phyloP scores from a whole-genome alignment of 2,888 invertebrate genomes.

The Brachycybe producta region DNA sequence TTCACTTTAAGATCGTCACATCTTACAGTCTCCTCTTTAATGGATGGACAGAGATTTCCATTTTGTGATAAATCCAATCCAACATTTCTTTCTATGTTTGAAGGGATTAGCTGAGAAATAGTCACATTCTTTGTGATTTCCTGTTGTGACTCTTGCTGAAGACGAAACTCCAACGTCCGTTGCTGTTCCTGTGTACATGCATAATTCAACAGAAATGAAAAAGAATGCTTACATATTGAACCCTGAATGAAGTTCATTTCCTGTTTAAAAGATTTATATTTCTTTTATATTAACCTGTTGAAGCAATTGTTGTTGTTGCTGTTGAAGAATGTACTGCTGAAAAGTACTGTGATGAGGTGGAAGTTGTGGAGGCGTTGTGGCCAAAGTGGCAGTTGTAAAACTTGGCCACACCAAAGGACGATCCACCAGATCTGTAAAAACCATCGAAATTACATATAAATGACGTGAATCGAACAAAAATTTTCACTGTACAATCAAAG shows the following conservation, averaged over 20 bases:
- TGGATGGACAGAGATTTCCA: conserved; percentile 7
- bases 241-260: no score
- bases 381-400: conserved; percentile 23
- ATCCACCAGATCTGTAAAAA: conserved; percentile 19
- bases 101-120: no score
- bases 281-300: conserved; percentile 2
- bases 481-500: no score
- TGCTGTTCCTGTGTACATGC: conserved; percentile 4
- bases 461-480: background rate
- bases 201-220: no score
- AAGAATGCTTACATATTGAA: no score
- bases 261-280: background rate
- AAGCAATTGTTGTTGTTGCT: conserved; percentile 3
- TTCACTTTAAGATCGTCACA: conserved; percentile 14
- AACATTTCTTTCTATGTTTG: no score
- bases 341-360: conserved; percentile 20
- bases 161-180: conserved; percentile 3
- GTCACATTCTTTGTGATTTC: background rate
- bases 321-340: conserved; percentile 5
- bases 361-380: conserved; percentile 21
- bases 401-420: conserved; percentile 19
- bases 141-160: conserved; percentile 5
- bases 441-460: background rate
- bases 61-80: no score
- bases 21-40: conserved; percentile 5